Percentiles rank a stretch among this genome's conserved stretches.
Conservation (phyloP, 2,888 invertebrate genomes). For the Lissonota sp. region DNA sequence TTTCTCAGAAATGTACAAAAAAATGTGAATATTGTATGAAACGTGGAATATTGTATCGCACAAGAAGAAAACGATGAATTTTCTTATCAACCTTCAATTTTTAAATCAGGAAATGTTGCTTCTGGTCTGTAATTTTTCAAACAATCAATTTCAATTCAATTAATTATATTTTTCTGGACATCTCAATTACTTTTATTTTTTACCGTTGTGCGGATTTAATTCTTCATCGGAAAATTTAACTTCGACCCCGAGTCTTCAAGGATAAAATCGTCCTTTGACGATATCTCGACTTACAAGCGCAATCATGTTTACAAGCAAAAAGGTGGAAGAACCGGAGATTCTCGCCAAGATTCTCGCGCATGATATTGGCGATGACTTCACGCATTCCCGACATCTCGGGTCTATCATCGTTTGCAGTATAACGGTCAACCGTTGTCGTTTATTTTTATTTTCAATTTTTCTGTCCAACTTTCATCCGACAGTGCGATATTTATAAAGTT, state of each 20-base stretch:
- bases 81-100: no score
- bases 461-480: conserved; percentile 7
- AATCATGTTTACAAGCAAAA: conserved; percentile 11
- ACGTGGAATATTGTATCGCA: no score
- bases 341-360: conserved; percentile 26
- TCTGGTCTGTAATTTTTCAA: no score
- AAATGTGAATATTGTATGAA: no score
- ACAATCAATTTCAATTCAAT: no score
- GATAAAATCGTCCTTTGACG: conserved; percentile 36
- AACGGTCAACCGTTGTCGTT: conserved; percentile 49
- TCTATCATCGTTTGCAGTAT: conserved; percentile 60
- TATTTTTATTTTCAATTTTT: background rate
- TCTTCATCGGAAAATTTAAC: conserved; percentile 28
- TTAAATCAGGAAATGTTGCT: no score
- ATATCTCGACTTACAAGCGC: conserved; percentile 38
- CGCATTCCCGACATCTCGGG: conserved; percentile 29
- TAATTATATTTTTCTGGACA: no score
- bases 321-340: conserved; percentile 55
- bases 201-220: conserved; percentile 8
- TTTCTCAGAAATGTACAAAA: no score
- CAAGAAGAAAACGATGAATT: no score
- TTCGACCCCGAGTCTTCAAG: conserved; percentile 48
- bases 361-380: conserved; percentile 56
- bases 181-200: background rate
- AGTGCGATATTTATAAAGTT: conserved; percentile 46